Conservation (phyloP, 2,888 invertebrate species). For the Nephrocerus scutellatus region DNA sequence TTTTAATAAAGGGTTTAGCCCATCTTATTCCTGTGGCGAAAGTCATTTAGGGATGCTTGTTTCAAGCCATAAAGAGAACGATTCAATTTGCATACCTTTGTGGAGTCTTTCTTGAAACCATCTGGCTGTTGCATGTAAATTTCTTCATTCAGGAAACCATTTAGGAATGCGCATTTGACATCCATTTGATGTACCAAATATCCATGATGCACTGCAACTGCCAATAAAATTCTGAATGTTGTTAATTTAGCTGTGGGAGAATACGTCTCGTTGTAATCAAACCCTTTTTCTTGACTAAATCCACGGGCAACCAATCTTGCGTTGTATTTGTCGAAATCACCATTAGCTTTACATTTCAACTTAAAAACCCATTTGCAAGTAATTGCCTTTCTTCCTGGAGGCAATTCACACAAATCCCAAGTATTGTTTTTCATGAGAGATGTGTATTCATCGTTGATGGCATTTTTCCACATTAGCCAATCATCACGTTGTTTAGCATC, state of each 20-base stretch:
- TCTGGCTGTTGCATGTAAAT: too few relatives aligned
- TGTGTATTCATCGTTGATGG: conserved; percentile 18
- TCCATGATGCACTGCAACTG: conserved; percentile 7
- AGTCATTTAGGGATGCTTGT: conserved; percentile 14
- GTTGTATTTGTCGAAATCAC: conserved; percentile 12
- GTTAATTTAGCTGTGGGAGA: conserved; percentile 13
- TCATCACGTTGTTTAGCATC: conserved; percentile 10
- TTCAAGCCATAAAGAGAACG: conserved; percentile 15
- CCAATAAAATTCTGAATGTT: conserved; percentile 12
- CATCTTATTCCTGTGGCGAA: too few relatives aligned
- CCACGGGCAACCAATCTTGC: conserved; percentile 12
- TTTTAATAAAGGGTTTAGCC: too few relatives aligned
- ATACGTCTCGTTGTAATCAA: conserved; percentile 13
- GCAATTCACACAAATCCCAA: conserved; percentile 17
- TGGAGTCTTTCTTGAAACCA: conserved; percentile 7
- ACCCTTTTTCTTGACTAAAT: conserved; percentile 9
- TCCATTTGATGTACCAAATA: conserved; percentile 7
- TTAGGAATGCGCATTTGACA: conserved; percentile 11
- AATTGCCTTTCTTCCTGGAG: conserved; percentile 5
- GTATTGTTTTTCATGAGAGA: conserved; percentile 22
- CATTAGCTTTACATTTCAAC: conserved; percentile 7
- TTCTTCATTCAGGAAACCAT: conserved; percentile 10
- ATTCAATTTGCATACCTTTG: conserved; percentile 10
- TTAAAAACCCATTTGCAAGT: conserved; percentile 11
- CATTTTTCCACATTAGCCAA: conserved; percentile 11